Percentiles rank a stretch among this genome's conserved stretches.
Conservation (phyloP, 2,888 invertebrate genomes). For the Automeris io region DNA sequence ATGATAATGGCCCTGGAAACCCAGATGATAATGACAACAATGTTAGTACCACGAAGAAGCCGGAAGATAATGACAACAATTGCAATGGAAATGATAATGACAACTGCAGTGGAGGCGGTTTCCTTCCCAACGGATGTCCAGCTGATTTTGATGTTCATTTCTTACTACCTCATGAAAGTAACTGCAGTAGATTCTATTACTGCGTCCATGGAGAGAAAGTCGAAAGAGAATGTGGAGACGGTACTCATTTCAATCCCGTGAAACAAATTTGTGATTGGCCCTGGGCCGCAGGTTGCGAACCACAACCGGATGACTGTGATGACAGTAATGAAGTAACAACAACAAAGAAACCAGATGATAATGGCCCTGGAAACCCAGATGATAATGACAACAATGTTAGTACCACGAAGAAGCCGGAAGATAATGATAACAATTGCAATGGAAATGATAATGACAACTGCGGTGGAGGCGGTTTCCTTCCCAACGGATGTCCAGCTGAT, state of each 20-base stretch:
- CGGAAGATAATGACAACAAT: conserved; percentile 7
- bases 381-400: not conserved
- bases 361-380: conserved; percentile 1
- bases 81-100: conserved; percentile 4
- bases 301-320: conserved; percentile 1
- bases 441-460: conserved; percentile 4
- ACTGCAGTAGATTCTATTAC: conserved; percentile 34
- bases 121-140: conserved; percentile 30
- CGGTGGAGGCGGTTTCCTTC: conserved; percentile 8
- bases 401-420: not conserved
- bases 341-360: not conserved
- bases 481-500: conserved; percentile 32
- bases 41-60: not conserved
- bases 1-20: too few relatives aligned
- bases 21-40: not conserved
- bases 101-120: not conserved
- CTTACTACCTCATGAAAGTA: conserved; percentile 29
- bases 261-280: not conserved
- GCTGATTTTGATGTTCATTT: conserved; percentile 23
- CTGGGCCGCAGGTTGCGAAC: conserved; percentile 9
- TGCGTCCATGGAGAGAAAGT: conserved; percentile 28
- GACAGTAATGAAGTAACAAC: not conserved
- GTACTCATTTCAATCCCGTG: not conserved
- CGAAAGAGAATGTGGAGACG: not conserved
- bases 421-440: not conserved